Evolutionary conservation across 2,888 invertebrate genomes (phyloP).

Genomic region (Polietes domitor): DNA sequence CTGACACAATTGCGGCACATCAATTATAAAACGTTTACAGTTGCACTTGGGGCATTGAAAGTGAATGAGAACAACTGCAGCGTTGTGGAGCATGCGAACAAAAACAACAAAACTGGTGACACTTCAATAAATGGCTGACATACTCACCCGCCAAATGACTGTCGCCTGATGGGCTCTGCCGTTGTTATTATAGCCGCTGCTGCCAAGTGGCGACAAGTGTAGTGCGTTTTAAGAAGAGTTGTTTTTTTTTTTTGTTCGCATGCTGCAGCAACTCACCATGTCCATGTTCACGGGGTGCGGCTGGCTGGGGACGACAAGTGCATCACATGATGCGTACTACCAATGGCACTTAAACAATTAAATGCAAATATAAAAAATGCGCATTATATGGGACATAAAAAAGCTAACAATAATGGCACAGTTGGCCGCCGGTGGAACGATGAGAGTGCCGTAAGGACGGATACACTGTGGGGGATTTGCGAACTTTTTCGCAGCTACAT

Average conservation of each 20-base stretch:
- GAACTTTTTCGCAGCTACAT: no score
- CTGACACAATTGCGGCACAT: conserved; percentile 39
- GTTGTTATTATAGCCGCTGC: not conserved
- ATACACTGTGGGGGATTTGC: no score
- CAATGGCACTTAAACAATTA: conserved; percentile 26
- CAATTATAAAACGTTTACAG: conserved; percentile 37
- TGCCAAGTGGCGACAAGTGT: conserved; percentile 39
- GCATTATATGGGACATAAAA: not conserved
- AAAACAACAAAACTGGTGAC: conserved; percentile 3
- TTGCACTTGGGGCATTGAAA: conserved; percentile 11
- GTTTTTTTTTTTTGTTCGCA: not conserved
- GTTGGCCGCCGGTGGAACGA: not conserved
- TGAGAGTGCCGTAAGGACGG: no score
- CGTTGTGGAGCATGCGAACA: not conserved
- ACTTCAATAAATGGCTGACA: conserved; percentile 15
- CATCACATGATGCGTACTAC: conserved; percentile 36
- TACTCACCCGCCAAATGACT: conserved; percentile 2
- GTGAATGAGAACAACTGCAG: not conserved
- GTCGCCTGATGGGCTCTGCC: not conserved
- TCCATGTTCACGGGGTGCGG: not conserved
- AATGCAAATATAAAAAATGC: conserved; percentile 11
- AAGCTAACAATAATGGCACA: not conserved
- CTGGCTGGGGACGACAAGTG: not conserved
- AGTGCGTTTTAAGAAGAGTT: conserved; percentile 10
- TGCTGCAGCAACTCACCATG: not conserved